Base-by-base conservation (phyloP, 2,888 invertebrate species). In the Apodemia duryi region DNA sequence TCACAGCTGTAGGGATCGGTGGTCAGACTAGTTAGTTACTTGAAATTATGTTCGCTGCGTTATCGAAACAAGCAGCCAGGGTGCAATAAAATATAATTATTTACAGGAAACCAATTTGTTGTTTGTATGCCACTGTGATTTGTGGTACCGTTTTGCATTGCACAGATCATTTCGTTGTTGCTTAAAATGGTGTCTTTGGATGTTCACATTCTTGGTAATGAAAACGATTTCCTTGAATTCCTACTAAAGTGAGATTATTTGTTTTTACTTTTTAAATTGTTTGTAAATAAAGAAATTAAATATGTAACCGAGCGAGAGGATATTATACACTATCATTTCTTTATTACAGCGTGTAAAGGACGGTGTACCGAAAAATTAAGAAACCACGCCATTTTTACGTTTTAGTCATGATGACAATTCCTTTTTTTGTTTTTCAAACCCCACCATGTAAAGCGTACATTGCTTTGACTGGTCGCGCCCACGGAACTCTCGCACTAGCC, bases 51-150 rank as follows among this genome's bases (percentile, higher is more conserved):
- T 80, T 76, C 79, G 69, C 72, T 71, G 73, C 78, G 80, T 79
- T 88, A 89, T 88, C 90, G 75, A 71, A 75, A 74, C 80, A 78
- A 76, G 76, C 74, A 67, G 67, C 67, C 65, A 68, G 68, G 69
- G 65, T 72, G 73, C 86, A 80, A 86, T 88, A 89, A 89, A 89
- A 88, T 83, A 88, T 88, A 86, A 87, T 88, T 87, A 85, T 88
- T 89, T 85, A 85, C 80, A 78, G 79, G 80, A 81, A 86, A 84
- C 83, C 86, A 88, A 88, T 90, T 88, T 84, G 83, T 81, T 80
- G 81, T 77, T 80, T 75, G 77, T 64, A 61, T 61, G 64, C 64
- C 54, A 78, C 76, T 76, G 80, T 86, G 88, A 88, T 86, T 87
- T 86, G 84, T 83, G 74, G 75, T 70, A 64, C 57, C 57, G 63